Evolutionary conservation across 2,888 invertebrate species (phyloP), one percentile per base, ranked within the genome.

Genomic region (Metacarcinus magister): DNA sequence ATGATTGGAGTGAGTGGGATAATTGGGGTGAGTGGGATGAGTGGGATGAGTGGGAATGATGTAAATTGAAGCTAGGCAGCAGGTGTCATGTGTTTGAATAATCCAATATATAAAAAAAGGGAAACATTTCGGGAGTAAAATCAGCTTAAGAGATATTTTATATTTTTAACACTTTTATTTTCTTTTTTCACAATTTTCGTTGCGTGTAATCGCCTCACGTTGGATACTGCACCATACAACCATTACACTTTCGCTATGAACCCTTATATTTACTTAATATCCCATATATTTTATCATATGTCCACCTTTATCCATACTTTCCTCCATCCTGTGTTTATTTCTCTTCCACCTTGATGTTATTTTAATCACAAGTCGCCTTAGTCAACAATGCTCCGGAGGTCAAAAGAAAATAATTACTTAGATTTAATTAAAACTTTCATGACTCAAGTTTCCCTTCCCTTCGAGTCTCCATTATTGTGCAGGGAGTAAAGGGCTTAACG

Each of bases 401-500:
- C n/a, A n/a, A n/a, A n/a, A n/a, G n/a, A n/a, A n/a, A n/a, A n/a
- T n/a, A n/a, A n/a, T n/a, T n/a, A 75, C 75, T 75, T 28, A n/a
- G n/a, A 75, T 75, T 75, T 75, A 75, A 75, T 75, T 75, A 75
- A 75, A 75, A 75, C 75, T 75, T 75, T 23, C 75, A 75, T 75
- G 75, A 75, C 23, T 28, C 28, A 75, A 75, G 75, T 75, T 75
- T 75, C 28, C 75, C 48, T 48, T 28, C 75, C 75, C 28, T 75
- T 75, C n/a, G n/a, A 75, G 28, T n/a, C 19, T 75, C 23, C 28
- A 75, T 75, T 75, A 75, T n/a, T 60, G 60, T 60, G 60, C 8
- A 23, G 75, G 8, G 75, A 28, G n/a, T 75, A 75, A 75, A 75
- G 75, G 16, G 75, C 4, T 75, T 75, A 75, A 5, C 23, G 75